Conservation (phyloP, 2,888 invertebrate genomes). For the Agriopis leucophaearia region DNA sequence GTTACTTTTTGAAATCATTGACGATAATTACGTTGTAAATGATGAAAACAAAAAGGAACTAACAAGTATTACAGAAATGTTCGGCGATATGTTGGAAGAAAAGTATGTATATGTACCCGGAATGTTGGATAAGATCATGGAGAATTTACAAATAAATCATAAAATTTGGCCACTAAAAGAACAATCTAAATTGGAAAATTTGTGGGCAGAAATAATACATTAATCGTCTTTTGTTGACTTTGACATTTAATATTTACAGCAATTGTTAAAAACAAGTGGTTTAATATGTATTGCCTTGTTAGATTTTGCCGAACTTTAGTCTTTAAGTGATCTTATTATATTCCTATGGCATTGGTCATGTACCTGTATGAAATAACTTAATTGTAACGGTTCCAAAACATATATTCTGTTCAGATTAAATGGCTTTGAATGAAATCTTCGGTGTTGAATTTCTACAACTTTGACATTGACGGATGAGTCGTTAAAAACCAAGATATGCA, state of each 20-base stretch:
- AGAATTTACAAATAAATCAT: constrained; percentile 60
- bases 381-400: no score
- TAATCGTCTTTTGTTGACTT: background rate
- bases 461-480: no score
- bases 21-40: constrained; percentile 57
- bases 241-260: background rate
- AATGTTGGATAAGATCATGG: constrained; percentile 51
- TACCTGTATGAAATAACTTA: no score
- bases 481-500: no score
- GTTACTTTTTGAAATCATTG: constrained; percentile 54
- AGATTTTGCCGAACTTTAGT: background rate
- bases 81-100: constrained; percentile 46
- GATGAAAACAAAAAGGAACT: constrained; percentile 52
- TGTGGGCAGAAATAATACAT: constrained; percentile 56
- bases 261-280: background rate
- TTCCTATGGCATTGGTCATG: no score
- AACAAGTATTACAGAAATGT: constrained; percentile 51
- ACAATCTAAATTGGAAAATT: constrained; percentile 54
- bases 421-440: no score
- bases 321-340: background rate
- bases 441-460: no score
- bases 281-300: background rate
- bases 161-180: constrained; percentile 58
- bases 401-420: no score
- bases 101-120: constrained; percentile 2